phyloP scores from a whole-genome alignment of 2,888 invertebrate species.

The Abscondita cerata region DNA sequence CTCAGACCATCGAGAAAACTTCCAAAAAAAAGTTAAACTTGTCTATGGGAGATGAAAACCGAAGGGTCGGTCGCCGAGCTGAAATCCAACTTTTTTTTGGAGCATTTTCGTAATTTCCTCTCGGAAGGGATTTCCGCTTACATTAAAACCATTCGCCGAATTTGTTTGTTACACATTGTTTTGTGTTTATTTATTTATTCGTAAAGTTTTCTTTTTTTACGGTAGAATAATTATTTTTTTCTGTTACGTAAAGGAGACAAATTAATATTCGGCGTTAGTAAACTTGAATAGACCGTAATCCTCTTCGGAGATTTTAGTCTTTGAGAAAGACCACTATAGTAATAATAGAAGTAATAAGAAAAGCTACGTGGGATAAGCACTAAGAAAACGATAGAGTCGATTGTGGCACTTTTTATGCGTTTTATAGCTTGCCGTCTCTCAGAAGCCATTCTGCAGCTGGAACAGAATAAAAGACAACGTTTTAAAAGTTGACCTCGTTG shows the following conservation, averaged over 20 bases:
- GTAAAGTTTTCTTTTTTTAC: too few species aligned
- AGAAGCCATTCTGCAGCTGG: slow-evolving; percentile 46
- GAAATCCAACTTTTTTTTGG: slow-evolving; percentile 13
- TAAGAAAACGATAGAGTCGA: slow-evolving; percentile 24
- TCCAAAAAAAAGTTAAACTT: slow-evolving; percentile 13
- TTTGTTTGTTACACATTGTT: too few species aligned
- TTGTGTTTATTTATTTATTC: too few species aligned
- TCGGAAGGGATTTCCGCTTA: slow-evolving; percentile 14
- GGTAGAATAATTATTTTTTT: too few species aligned
- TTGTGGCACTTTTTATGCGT: slow-evolving; percentile 24
- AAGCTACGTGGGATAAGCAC: slow-evolving; percentile 26
- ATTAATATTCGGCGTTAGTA: slow-evolving; percentile 2
- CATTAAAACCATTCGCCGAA: too few species aligned
- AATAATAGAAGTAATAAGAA: slow-evolving; percentile 20
- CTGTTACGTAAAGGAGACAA: not conserved
- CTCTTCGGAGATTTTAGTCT: slow-evolving; percentile 7
- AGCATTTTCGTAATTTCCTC: slow-evolving; percentile 14
- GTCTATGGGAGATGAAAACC: slow-evolving; percentile 15
- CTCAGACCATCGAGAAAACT: slow-evolving; percentile 6
- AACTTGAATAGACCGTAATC: slow-evolving; percentile 5
- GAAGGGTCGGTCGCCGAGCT: slow-evolving; percentile 15
- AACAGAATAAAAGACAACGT: slow-evolving; percentile 46
- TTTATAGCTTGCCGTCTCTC: slow-evolving; percentile 43
- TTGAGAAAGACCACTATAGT: slow-evolving; percentile 6
- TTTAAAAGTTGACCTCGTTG: slow-evolving; percentile 49